Conservation (phyloP, 2,888 invertebrate genomes). For the Pristionchus exspectatus region DNA sequence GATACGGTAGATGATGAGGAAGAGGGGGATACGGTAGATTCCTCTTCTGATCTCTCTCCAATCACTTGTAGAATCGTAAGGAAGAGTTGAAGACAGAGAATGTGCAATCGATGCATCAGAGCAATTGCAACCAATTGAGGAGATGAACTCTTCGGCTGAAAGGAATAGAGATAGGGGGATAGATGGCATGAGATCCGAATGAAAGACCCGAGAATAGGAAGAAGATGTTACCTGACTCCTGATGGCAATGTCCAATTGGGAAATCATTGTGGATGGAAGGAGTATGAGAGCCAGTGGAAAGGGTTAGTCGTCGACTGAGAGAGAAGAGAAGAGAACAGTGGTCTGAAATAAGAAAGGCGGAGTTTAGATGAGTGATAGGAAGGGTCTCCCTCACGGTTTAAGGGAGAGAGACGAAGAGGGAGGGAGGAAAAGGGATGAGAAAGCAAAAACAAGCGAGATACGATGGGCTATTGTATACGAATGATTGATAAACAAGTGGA, state of each 20-base stretch:
- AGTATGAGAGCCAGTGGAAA: not conserved
- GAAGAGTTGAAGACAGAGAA: conserved; percentile 53
- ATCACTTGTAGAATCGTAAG: conserved; percentile 54
- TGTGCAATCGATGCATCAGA: conserved; percentile 52
- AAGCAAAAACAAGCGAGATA: conserved; percentile 26
- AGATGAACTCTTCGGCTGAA: conserved; percentile 18
- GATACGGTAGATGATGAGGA: conserved; percentile 17
- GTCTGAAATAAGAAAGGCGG: conserved; percentile 27
- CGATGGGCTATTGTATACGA: conserved; percentile 3
- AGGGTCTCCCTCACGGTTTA: conserved; percentile 12
- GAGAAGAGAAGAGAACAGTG: conserved; percentile 9
- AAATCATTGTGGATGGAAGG: conserved; percentile 26
- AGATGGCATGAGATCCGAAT: not conserved
- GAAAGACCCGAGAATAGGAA: not conserved
- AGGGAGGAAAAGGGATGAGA: conserved; percentile 25
- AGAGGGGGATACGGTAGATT: not conserved
- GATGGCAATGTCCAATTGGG: conserved; percentile 38
- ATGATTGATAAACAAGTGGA: conserved; percentile 34
- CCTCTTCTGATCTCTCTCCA: not conserved
- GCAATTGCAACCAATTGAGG: conserved; percentile 53
- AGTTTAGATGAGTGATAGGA: conserved; percentile 29
- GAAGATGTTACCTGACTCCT: conserved; percentile 42
- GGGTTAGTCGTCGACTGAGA: conserved; percentile 1
- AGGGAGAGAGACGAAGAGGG: conserved; percentile 4
- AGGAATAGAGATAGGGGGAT: conserved; percentile 10